Evolutionary conservation across 2,113 vertebrate species (phyloP), one percentile per base, ranked within the genome.

Genomic region (Neogobius melanostomus): DNA sequence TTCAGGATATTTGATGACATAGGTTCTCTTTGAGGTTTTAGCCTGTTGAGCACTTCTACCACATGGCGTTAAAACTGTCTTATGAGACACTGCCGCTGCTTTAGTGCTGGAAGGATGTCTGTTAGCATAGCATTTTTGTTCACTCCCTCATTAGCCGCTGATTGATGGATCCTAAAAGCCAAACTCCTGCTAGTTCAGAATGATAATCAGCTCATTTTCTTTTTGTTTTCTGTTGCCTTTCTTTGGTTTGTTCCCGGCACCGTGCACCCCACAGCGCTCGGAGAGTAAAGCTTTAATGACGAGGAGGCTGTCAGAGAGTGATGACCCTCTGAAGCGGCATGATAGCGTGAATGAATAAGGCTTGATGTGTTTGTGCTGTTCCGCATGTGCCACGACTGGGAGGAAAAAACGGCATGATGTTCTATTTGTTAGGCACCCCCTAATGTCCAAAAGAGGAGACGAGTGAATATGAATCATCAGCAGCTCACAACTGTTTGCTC

Each of bases 251-350:
- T 66, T 74, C 56, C 28, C 45, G 6, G 68, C 63, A 72, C 63
- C 67, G 77, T 76, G 76, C 69, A 53, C 69, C 83, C 79, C 53
- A 67, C 62, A 14, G 76, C 16, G 76, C 17, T 74, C 64, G 47
- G 69, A 46, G 60, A 79, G 75, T 86, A 80, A 80, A 81, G 73
- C 77, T 56, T 66, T 88, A 81, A 79, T 78, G 79, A 85, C 74
- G 79, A 61, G 72, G 82, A 82, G 68, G 72, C 80, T 86, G 82
- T 87, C 82, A 84, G 74, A 85, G 76, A 81, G 72, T 49, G 67
- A 79, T 84, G 84, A 87, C 81, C 84, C 79, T 69, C 79, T 69
- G 72, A 16, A 82, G 73, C 74, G 84, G 76, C 63, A 74, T 80
- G 78, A 83, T 82, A 66, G 75, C 62, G 8, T 75, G 75, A 81